Base-by-base conservation (phyloP, 1,140 invertebrate species). In the Mizuhopecten yessoensis region DNA sequence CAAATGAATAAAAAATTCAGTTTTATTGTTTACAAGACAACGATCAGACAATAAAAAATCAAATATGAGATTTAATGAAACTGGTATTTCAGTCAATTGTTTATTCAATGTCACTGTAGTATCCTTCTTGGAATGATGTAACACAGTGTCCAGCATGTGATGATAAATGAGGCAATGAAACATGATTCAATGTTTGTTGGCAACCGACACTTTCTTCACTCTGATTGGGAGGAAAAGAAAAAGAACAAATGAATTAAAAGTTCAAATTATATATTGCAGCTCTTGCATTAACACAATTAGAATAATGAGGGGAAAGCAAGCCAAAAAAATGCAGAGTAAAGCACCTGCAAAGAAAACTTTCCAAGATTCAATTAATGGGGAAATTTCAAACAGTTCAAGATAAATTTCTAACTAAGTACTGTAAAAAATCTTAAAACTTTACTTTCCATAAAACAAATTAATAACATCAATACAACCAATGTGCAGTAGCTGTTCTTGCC, bases 21-120 rank as follows among this genome's bases (percentile, higher is more conserved):
- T 75, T 75, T 75, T 75, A 75, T 75, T 75, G 23, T 75, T 75
- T 75, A 75, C 57, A 75, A 75, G 57, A 75, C 57, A 75, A 75
- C 57, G 57, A 75, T 75, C 57, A 75, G 57, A 75, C 57, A 75
- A 75, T 75, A 75, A 75, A n/a, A n/a, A 75, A 75, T 75, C 57
- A 75, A 75, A 29, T 23, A 75, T 75, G 57, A 75, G 57, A 75
- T 29, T 29, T n/a, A n/a, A 75, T 75, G 57, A 75, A 75, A 29
- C 57, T 75, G 57, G 57, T 75, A 29, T 23, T 75, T 5, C 5
- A 75, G 57, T 75, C 15, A 75, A 75, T 75, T 15, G 42, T 45
- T 45, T 17, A 45, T 75, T 75, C 57, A 29, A 75, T 75, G 57
- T 75, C 57, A 75, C 57, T 75, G 57, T 75, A 29, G 57, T 75